Base-by-base conservation (phyloP, 2,888 invertebrate genomes). In the Oligia fasciuncula region DNA sequence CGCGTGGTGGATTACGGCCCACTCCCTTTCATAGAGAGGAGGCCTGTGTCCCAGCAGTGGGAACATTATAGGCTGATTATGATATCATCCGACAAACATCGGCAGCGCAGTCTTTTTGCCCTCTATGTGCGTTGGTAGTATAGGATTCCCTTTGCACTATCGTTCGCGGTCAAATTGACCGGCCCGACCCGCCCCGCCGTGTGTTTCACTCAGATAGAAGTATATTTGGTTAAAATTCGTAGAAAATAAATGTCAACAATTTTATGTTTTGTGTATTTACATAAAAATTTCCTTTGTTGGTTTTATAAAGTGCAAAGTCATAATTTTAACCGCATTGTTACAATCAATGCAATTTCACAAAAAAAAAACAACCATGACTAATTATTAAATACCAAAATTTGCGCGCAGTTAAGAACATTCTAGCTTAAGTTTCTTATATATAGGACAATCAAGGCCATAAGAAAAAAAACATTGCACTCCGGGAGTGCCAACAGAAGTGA, bases 361-460 rank as follows among this genome's bases (percentile, higher is more conserved):
- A 69, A 68, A 68, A 35, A 66, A 83, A 70, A 51, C 65, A 49
- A 46, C 14, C 57, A 66, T 83, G 29, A 17, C 63, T 19, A 29
- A 29, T 29, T 76, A 63, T 9, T 19, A 60, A 80, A 63, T 46
- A 77, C 35, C 11, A 40, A 46, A 70, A 60, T 40, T 14, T 3
- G 35, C 11, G 19, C 49, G 13, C 9, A 60, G 14, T 23, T 4
- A 14, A 67, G 62, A 81, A 73, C 4, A 73, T 81, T 84, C 14
- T 72, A 69, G 40, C 23, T 29, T 17, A n/a, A 17, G 29, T 73
- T 40, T 60, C 40, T 71, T 23, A 29, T 29, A 29, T n/a, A 9
- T 68, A 43, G 71, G 71, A 83, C 67, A 85, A 73, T 80, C 83
- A 88, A 85, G 85, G 83, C 78, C 83, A 68, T 83, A 40, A 86